These are phyloP conservation scores for Catamblyrhynchus diadema DNA, from an alignment of 2,797 vertebrate genomes.

Conservation along the genomic window DNA sequence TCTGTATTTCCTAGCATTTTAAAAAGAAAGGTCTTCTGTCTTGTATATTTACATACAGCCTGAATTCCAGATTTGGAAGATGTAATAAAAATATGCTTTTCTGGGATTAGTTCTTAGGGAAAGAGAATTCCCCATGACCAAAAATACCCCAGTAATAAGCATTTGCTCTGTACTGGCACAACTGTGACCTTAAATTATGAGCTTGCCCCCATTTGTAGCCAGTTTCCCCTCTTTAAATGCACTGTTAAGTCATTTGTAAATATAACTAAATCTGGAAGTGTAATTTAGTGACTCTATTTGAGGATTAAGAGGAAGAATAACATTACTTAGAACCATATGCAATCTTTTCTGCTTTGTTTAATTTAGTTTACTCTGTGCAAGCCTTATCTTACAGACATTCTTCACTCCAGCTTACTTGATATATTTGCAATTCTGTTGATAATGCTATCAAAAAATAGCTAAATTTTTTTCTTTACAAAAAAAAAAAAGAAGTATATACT, in stretches of 20 bases:
- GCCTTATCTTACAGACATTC: conserved; percentile 34
- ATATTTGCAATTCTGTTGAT: neutral
- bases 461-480: neutral
- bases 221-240: conserved; percentile 15
- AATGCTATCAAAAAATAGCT: neutral
- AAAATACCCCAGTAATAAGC: conserved; percentile 35
- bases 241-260: conserved; percentile 45
- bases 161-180: conserved; percentile 9
- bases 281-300: conserved; percentile 51
- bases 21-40: conserved; percentile 24
- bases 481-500: neutral
- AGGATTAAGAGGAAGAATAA: conserved; percentile 39
- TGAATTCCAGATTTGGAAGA: conserved; percentile 38
- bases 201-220: conserved; percentile 25
- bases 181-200: conserved; percentile 35
- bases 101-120: conserved; percentile 15
- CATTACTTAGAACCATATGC: conserved; percentile 2
- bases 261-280: conserved; percentile 59
- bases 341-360: conserved; percentile 43
- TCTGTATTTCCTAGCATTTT: neutral
- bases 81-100: conserved; percentile 40
- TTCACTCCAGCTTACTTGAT: neutral
- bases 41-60: conserved; percentile 10
- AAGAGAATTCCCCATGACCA: conserved; percentile 43
- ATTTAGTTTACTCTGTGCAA: neutral